Conservation (phyloP, 2,888 invertebrate species). For the Thereva unica region DNA sequence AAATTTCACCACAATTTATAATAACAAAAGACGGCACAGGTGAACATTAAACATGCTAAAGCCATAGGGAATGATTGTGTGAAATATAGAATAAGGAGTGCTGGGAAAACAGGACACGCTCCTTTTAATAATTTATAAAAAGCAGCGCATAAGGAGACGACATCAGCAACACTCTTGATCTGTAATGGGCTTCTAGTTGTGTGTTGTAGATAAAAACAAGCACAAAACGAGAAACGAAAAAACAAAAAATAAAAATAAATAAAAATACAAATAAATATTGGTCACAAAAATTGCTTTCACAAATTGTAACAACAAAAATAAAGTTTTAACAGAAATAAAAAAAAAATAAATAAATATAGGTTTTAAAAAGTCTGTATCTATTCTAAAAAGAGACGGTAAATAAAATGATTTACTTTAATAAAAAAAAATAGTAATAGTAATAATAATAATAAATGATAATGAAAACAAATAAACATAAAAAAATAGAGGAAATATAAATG, state of each 20-base stretch:
- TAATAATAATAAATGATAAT: constrained; percentile 22
- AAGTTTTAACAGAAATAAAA: neutral
- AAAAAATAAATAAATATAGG: neutral
- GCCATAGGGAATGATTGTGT: constrained; percentile 55
- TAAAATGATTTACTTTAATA: constrained; percentile 11
- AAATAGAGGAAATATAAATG: neutral
- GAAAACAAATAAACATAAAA: constrained; percentile 27
- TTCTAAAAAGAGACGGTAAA: too few species aligned
- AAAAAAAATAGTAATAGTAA: constrained; percentile 33
- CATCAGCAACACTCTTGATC: constrained; percentile 1
- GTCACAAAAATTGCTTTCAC: too few species aligned
- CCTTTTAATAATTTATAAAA: constrained; percentile 52
- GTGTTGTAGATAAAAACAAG: constrained; percentile 12
- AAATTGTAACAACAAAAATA: neutral
- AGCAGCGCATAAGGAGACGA: constrained; percentile 45
- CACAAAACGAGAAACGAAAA: constrained; percentile 24
- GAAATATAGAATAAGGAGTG: constrained; percentile 52
- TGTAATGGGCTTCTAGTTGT: constrained; percentile 10
- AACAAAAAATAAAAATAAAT: constrained; percentile 25
- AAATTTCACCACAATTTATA: constrained; percentile 42
- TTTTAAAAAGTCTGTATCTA: neutral
- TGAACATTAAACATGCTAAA: constrained; percentile 53
- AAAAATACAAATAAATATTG: neutral
- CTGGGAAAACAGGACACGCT: constrained; percentile 54
- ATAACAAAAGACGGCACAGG: constrained; percentile 44